These are phyloP conservation scores for Sinocyclocheilus anshuiensis DNA, from an alignment of 2,113 vertebrate genomes.

Conservation along the genomic window DNA sequence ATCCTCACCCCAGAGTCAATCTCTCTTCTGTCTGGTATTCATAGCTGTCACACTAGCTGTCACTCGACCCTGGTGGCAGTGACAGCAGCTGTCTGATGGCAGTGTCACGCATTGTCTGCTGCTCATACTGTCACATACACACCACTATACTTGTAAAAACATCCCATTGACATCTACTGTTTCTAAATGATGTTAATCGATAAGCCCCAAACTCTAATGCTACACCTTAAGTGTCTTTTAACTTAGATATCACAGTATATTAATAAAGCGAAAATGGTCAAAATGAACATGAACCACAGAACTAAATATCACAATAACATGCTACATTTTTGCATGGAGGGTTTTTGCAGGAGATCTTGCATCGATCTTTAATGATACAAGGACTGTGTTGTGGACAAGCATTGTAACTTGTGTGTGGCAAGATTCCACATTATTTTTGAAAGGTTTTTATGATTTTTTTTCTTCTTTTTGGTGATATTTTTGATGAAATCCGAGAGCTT, in stretches of 20 bases:
- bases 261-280: background rate
- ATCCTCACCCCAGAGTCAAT: background rate
- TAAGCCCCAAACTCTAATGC: background rate
- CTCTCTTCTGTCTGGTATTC: slow-evolving; percentile 25
- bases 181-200: slow-evolving; percentile 8
- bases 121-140: background rate
- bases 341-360: background rate
- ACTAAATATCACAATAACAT: background rate
- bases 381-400: background rate
- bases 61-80: slow-evolving; percentile 16
- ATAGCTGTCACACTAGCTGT: slow-evolving; percentile 3
- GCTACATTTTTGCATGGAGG: background rate
- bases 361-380: background rate
- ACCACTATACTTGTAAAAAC: background rate
- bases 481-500: background rate
- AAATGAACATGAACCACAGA: background rate
- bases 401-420: background rate
- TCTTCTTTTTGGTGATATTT: background rate
- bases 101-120: slow-evolving; percentile 18
- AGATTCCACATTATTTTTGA: background rate
- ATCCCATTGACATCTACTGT: background rate
- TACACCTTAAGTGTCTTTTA: background rate
- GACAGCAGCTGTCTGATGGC: slow-evolving; percentile 51
- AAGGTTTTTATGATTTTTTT: background rate
- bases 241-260: background rate